Evolutionary conservation across 1,140 invertebrate species (phyloP).

Genomic region (Drosophila takahashii): DNA sequence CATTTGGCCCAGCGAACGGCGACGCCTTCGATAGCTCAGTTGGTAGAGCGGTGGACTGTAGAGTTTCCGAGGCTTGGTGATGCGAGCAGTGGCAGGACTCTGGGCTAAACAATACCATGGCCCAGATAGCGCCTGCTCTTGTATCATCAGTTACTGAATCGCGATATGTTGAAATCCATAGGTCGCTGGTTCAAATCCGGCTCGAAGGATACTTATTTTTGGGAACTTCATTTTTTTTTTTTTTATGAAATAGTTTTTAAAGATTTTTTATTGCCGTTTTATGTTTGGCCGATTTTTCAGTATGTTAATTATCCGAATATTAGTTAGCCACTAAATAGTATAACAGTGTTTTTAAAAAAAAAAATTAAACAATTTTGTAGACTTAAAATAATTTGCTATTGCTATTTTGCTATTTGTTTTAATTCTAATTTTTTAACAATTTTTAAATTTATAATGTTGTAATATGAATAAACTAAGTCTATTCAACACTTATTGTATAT

Average conservation of each 20-base stretch:
- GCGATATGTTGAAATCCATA: constrained; percentile 86
- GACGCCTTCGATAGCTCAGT: constrained; percentile 92
- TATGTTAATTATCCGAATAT: too few species aligned
- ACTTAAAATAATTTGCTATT: too few species aligned
- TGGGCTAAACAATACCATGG: constrained; percentile 52
- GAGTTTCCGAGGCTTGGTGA: constrained; percentile 80
- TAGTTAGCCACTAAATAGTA: too few species aligned
- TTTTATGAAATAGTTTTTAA: not conserved
- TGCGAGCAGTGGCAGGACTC: constrained; percentile 57
- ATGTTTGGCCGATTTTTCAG: too few species aligned
- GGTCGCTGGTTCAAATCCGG: constrained; percentile 91
- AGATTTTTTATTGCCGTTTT: not conserved
- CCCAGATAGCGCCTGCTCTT: constrained; percentile 59
- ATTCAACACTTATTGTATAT: not conserved
- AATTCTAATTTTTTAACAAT: not conserved
- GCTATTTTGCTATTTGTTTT: too few species aligned
- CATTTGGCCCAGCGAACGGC: constrained; percentile 25
- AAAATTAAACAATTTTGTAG: too few species aligned
- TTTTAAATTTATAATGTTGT: not conserved
- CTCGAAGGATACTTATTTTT: constrained; percentile 86
- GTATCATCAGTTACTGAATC: constrained; percentile 57
- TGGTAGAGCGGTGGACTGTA: constrained; percentile 96
- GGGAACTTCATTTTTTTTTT: constrained; percentile 1
- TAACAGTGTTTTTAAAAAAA: too few species aligned
- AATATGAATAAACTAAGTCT: too few species aligned